phyloP scores from a whole-genome alignment of 2,113 vertebrate species.

The Sprattus sprattus region DNA sequence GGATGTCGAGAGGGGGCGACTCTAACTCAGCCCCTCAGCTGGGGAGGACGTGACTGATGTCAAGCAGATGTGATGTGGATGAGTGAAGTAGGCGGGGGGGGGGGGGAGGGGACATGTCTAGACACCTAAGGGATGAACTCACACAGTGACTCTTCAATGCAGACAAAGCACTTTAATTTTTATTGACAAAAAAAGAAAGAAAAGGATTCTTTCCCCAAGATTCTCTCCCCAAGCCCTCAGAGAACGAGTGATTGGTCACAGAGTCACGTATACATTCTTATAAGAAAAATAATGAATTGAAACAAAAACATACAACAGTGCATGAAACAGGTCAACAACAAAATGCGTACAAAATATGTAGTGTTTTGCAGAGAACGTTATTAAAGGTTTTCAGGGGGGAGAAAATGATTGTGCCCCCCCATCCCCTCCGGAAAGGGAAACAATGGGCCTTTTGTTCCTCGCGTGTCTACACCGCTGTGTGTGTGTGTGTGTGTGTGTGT shows the following conservation, averaged over 20 bases:
- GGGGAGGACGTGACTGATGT: conserved; percentile 30
- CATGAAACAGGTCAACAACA: conserved; percentile 18
- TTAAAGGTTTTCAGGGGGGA: neutral
- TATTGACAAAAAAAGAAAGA: conserved; percentile 26
- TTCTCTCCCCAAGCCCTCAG: neutral
- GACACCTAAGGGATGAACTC: conserved; percentile 18
- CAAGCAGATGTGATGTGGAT: conserved; percentile 32
- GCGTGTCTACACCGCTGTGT: neutral
- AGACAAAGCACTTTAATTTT: conserved; percentile 47
- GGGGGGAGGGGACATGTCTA: conserved; percentile 3
- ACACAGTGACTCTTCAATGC: conserved; percentile 9
- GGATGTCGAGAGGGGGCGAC: neutral
- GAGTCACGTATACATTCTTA: conserved; percentile 44
- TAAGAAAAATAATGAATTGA: conserved; percentile 6
- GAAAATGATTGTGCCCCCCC: neutral
- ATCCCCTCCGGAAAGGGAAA: neutral
- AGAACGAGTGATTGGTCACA: neutral
- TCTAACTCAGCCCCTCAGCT: neutral
- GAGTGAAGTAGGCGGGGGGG: neutral
- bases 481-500: no score
- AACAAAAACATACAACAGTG: neutral
- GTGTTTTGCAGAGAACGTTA: neutral
- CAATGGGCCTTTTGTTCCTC: conserved; percentile 5
- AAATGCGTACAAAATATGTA: conserved; percentile 22
- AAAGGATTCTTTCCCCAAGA: no score